Percentiles rank a stretch among this genome's conserved stretches.
These are phyloP conservation scores for Dendroctonus valens DNA, from an alignment of 1,140 invertebrate genomes.

Conservation along the genomic window DNA sequence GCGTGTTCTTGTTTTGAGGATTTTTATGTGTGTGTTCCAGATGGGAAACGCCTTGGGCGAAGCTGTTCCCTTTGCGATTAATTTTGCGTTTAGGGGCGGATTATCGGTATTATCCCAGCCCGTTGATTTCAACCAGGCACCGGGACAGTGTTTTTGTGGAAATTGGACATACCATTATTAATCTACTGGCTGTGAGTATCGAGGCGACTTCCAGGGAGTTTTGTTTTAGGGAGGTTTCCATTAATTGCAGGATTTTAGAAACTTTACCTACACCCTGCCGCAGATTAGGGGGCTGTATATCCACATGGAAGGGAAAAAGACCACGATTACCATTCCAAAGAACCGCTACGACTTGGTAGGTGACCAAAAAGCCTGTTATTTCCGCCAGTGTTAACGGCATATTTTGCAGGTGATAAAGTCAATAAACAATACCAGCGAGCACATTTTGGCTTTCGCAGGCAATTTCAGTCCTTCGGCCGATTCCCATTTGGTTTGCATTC, in stretches of 20 bases:
- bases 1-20: slow-evolving; percentile 36
- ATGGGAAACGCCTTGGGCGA: slow-evolving; percentile 87
- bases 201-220: slow-evolving; percentile 49
- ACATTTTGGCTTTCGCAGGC: slow-evolving; percentile 80
- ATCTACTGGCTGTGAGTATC: slow-evolving; percentile 64
- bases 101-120: slow-evolving; percentile 86
- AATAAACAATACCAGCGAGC: slow-evolving; percentile 79
- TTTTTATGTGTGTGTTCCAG: slow-evolving; percentile 35
- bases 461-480: slow-evolving; percentile 80
- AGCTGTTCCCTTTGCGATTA: slow-evolving; percentile 76
- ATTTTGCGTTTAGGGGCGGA: slow-evolving; percentile 81
- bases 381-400: slow-evolving; percentile 46
- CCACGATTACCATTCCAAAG: slow-evolving; percentile 73
- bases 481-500: slow-evolving; percentile 86
- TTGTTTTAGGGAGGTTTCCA: slow-evolving; percentile 2
- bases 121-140: slow-evolving; percentile 76
- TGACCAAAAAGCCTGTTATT: background rate
- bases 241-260: slow-evolving; percentile 68
- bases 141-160: slow-evolving; percentile 82
- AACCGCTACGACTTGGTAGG: slow-evolving; percentile 78
- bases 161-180: slow-evolving; percentile 89
- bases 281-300: slow-evolving; percentile 75
- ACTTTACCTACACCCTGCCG: slow-evolving; percentile 81
- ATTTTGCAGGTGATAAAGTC: slow-evolving; percentile 68
- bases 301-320: slow-evolving; percentile 83